Evolutionary conservation across 1,140 invertebrate species (phyloP), one percentile per base, ranked within the genome.

Genomic region (Drosophila teissieri): DNA sequence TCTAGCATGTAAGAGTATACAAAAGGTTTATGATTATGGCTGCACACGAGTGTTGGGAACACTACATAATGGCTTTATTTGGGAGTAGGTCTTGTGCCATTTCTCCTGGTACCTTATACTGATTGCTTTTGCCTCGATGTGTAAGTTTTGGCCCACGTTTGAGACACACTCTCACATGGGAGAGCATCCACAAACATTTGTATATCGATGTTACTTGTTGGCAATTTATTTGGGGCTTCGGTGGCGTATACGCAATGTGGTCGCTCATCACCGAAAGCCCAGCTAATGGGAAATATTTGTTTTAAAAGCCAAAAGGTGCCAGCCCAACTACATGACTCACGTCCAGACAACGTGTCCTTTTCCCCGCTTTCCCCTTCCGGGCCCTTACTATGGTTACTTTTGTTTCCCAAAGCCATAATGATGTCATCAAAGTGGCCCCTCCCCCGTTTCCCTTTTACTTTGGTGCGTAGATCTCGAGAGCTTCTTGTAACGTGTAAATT

Each of bases 261-360:
- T 76, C 74, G 58, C 63, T 63, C 65, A 67, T 49, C 73, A 67
- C 39, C 31, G 60, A 57, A 37, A 65, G 74, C 68, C 62, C 45
- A 62, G 77, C 76, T 88, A 88, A 88, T 89, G 84, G 84, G 80
- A 89, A 89, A 84, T 88, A 89, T 89, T 78, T 83, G 84, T 89
- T 84, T 89, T 72, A 80, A 89, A 88, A 80, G 84, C 80, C 81
- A 88, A 89, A 72, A 88, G 84, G 84, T 84, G 65, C 37, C 53
- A 48, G 57, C 37, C 44, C 15, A 52, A 39, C 60, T 57, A 76
- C 72, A 72, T 77, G 84, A 88, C 75, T 89, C 81, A 78, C 65
- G 58, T 75, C 52, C 44, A 65, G 40, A 53, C 45, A 52, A 48
- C 60, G 45, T 61, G 54, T 46, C 15, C 37, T 39, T 39, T 12